Evolutionary conservation across 1,140 invertebrate species (phyloP).

Genomic region (Lasioglossum albipes): DNA sequence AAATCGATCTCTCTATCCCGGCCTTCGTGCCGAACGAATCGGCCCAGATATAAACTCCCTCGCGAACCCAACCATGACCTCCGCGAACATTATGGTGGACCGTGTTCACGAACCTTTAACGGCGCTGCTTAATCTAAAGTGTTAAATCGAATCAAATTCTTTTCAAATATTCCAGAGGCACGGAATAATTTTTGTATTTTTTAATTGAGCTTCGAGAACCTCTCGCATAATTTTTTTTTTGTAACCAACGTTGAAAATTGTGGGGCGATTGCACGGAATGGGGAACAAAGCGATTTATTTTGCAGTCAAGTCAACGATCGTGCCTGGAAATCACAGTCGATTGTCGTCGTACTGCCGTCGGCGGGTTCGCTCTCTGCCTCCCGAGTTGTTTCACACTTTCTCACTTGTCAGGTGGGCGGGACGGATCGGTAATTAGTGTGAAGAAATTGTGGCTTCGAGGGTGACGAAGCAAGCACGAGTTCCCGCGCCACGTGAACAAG

Average conservation of each 20-base stretch:
- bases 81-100: too few relatives aligned
- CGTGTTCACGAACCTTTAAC: too few relatives aligned
- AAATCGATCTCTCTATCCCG: constrained; percentile 41
- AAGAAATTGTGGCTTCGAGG: constrained; percentile 48
- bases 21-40: constrained; percentile 9
- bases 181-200: too few relatives aligned
- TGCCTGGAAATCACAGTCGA: neutral
- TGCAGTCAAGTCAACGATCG: neutral
- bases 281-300: too few relatives aligned
- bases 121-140: too few relatives aligned
- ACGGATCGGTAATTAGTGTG: constrained; percentile 53
- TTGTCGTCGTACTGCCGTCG: neutral
- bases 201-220: too few relatives aligned
- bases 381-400: constrained; percentile 37
- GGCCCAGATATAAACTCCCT: neutral
- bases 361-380: neutral
- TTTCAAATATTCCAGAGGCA: too few relatives aligned
- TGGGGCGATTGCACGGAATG: too few relatives aligned
- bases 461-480: constrained; percentile 54
- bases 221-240: too few relatives aligned
- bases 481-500: constrained; percentile 42
- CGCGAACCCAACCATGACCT: neutral
- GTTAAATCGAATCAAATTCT: too few relatives aligned
- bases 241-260: too few relatives aligned
- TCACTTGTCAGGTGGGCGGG: constrained; percentile 49